A percentile compares a stretch with the other conserved stretches of the same genome.
These are phyloP conservation scores for Heliconius hewitsoni DNA, from an alignment of 1,140 invertebrate genomes.

Conservation along the genomic window DNA sequence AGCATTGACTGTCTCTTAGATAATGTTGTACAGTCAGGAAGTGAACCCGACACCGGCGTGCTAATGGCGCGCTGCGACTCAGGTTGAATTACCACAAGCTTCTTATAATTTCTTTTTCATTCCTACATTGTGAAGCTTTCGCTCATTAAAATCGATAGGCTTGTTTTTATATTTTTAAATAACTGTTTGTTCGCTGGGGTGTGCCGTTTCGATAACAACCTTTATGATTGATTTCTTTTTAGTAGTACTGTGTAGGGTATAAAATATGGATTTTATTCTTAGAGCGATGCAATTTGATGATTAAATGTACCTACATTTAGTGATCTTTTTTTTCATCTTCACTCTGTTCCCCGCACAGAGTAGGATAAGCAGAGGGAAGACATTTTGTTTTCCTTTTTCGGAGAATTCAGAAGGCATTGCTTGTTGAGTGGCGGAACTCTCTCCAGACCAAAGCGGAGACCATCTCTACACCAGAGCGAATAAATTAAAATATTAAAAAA, in stretches of 20 bases:
- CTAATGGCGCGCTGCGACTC: conserved; percentile 50
- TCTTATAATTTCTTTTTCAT: conserved; percentile 13
- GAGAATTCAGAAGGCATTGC: no score
- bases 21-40: conserved; percentile 55
- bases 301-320: no score
- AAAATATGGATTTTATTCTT: no score
- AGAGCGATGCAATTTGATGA: no score
- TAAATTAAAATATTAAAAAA: no score
- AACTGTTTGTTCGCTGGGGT: not conserved
- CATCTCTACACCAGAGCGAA: no score
- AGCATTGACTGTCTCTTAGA: not conserved
- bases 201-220: not conserved
- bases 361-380: no score
- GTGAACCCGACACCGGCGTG: conserved; percentile 56
- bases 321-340: no score
- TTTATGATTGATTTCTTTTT: not conserved
- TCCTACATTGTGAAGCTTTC: not conserved
- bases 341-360: no score
- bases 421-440: no score
- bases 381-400: no score
- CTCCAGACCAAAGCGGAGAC: no score
- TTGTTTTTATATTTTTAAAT: not conserved
- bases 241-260: not conserved
- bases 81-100: conserved; percentile 32
- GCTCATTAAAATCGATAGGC: not conserved